A percentile compares a stretch with the other conserved stretches of the same genome.
These are phyloP conservation scores for Timema podura DNA, from an alignment of 2,888 invertebrate species.

Conservation along the genomic window DNA sequence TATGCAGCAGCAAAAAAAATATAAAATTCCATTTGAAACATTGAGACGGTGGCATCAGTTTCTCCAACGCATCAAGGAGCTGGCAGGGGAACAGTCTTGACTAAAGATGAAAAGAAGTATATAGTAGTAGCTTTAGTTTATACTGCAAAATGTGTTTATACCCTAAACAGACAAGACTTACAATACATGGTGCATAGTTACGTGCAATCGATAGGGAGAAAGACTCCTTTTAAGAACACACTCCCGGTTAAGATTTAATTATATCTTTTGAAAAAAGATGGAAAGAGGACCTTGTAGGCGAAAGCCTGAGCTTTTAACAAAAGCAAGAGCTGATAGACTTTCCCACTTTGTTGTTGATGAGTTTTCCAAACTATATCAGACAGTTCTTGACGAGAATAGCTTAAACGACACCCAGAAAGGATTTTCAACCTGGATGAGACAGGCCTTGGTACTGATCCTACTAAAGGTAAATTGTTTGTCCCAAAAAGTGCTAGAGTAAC, in stretches of 20 bases:
- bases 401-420: background rate
- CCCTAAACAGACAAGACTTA: background rate
- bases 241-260: background rate
- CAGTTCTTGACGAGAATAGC: background rate
- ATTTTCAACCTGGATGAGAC: constrained; percentile 11
- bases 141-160: constrained; percentile 9
- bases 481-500: background rate
- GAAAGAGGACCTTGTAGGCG: constrained; percentile 8
- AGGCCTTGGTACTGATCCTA: constrained; percentile 7
- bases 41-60: background rate
- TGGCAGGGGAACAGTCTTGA: constrained; percentile 7
- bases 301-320: constrained; percentile 8
- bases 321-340: background rate
- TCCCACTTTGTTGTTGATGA: background rate
- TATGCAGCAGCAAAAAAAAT: constrained; percentile 6
- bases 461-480: constrained; percentile 10
- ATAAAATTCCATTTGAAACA: background rate
- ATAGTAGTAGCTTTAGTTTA: constrained; percentile 6
- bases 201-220: constrained; percentile 2
- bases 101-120: background rate
- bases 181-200: constrained; percentile 2
- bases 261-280: background rate
- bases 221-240: constrained; percentile 6
- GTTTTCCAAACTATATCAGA: background rate
- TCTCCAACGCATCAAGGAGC: background rate